Evolutionary conservation across 1,140 invertebrate genomes (phyloP), one percentile per base, ranked within the genome.

Genomic region (Drepana arcuata): DNA sequence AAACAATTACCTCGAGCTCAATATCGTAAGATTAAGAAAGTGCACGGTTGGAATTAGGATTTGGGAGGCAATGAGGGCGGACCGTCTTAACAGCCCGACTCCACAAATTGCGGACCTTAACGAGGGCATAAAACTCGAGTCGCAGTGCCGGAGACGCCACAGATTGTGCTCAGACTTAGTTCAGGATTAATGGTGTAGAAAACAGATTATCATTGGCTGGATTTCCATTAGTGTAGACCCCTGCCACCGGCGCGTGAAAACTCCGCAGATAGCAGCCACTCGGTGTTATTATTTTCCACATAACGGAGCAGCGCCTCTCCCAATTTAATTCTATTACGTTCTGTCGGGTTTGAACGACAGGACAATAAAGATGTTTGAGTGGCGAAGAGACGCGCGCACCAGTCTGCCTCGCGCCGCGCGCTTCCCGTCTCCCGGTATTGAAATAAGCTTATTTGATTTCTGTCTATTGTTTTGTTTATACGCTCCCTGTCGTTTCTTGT

Each of bases 71-170:
- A 64, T 52, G 68, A 69, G 62, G 65, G 60, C 63, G 56, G 42
- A 44, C 50, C 64, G 59, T 51, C 61, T 70, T 78, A 75, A 80
- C 73, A 62, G 73, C 66, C 58, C 61, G 67, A 73, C 66, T 75
- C 77, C 73, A 78, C 77, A 81, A 81, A 81, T 81, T 81, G 73
- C 68, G 59, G 66, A 74, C 73, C 77, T 78, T 81, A 81, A 81
- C 77, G 77, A 78, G 50, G 56, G 57, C 70, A 78, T 81, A 81
- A 81, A 81, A 81, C 73, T 81, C 70, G 62, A 70, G 58, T 55
- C 69, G 57, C 67, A 64, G 60, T 73, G 46, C 37, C 60, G 55
- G 53, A 75, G 71, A 73, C 62, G 68, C 77, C 77, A 51, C 77
- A 81, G 77, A 77, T 74, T 77, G 66, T 73, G 53, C 73, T 69